Evolutionary conservation across 1,140 invertebrate genomes (phyloP).

Genomic region (Drosophila elegans): DNA sequence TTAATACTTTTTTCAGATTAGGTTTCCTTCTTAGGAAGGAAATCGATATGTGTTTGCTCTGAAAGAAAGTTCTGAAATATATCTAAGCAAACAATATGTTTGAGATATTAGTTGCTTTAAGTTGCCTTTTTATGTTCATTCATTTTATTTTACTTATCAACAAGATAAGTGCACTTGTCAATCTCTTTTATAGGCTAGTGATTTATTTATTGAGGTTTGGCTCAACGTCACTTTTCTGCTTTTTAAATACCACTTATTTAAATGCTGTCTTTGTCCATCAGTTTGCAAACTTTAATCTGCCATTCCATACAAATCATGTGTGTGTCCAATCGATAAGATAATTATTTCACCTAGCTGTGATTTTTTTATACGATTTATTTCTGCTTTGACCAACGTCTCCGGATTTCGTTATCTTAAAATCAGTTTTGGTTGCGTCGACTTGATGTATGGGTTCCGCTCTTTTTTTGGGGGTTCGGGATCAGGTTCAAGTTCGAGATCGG

Average conservation of each 20-base stretch:
- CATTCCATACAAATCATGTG: conserved; percentile 23
- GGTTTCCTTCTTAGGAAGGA: too few relatives aligned
- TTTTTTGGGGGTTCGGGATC: conserved; percentile 24
- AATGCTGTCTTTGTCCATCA: conserved; percentile 7
- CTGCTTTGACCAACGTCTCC: conserved; percentile 31
- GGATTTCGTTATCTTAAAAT: conserved; percentile 27
- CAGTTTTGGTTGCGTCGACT: conserved; percentile 23
- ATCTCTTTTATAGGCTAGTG: conserved; percentile 7
- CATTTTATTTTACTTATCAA: conserved; percentile 8
- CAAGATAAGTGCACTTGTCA: conserved; percentile 24
- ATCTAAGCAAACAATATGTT: too few relatives aligned
- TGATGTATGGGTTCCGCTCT: conserved; percentile 15
- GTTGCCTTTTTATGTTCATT: background rate
- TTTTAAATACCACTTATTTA: conserved; percentile 4
- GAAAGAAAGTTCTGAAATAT: too few relatives aligned
- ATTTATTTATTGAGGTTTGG: conserved; percentile 22
- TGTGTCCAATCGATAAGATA: conserved; percentile 23
- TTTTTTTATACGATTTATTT: conserved; percentile 23
- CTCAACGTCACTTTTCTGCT: conserved; percentile 1
- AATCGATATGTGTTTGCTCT: too few relatives aligned
- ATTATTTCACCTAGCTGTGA: conserved; percentile 2
- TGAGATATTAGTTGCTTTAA: too few relatives aligned
- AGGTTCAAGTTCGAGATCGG: conserved; percentile 26
- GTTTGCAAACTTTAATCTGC: conserved; percentile 18
- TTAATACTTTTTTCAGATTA: too few relatives aligned